Evolutionary conservation across 1,140 invertebrate species (phyloP), one percentile per base, ranked within the genome.

Genomic region (Hirudo medicinalis): DNA sequence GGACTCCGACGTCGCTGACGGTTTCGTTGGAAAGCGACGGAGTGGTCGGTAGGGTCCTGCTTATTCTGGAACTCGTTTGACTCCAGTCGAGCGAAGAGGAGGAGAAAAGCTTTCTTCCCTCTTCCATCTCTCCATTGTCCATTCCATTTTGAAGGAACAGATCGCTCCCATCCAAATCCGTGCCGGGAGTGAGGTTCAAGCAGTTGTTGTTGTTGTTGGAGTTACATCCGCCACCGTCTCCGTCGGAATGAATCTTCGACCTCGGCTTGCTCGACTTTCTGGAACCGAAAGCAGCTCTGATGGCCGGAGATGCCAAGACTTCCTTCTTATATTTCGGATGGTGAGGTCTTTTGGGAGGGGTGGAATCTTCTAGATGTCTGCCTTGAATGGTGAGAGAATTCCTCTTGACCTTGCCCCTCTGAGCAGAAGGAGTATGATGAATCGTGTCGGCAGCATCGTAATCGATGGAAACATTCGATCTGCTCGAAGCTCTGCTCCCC

Each of bases 1-100:
- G 27, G 49, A 32, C 9, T n/a, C n/a, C 69, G 25, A 36, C 19
- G 43, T 70, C 69, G n/a, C 49, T 70, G 22, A 70, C 22, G 49
- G 69, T 70, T 17, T 70, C 69, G 32, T 36, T 70, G 40, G 69
- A 70, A 17, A 70, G 29, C 5, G 69, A 70, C 17, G 69, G 69
- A 49, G 69, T 70, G 40, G 69, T 22, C 9, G 69, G 69, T 0
- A 70, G 43, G 69, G 32, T 70, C n/a, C 69, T 36, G 53, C 69
- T 70, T 25, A 70, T 70, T n/a, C 69, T 70, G 40, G 69, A 70
- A 70, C 69, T 70, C 20, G 32, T 9, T 17, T 25, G n/a, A 54
- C 69, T 70, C 57, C 57, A 63, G 57, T 63, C 57, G 22, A 63
- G 57, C 3, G 57, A 63, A 13, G 57, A 63, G 3, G 57, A 63